phyloP scores from a whole-genome alignment of 2,888 invertebrate genomes.

The Nomada lathburiana region DNA sequence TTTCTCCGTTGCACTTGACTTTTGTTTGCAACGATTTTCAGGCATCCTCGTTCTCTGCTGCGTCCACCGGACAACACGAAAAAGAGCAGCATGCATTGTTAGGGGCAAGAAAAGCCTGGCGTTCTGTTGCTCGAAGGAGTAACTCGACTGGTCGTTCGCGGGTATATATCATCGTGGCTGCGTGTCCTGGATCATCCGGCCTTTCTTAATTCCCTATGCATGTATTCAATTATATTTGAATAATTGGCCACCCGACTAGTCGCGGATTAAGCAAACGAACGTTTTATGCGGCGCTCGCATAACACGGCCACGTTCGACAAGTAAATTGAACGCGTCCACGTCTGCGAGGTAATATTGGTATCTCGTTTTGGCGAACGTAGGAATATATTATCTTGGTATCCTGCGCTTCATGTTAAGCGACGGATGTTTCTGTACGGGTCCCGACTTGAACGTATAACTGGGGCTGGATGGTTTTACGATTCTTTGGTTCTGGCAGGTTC shows the following conservation, averaged over 20 bases:
- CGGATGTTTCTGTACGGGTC: not conserved
- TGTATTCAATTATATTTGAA: slow-evolving; percentile 75
- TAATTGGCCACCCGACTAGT: slow-evolving; percentile 69
- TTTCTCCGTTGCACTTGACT: slow-evolving; percentile 31
- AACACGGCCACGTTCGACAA: not conserved
- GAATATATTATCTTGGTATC: not conserved
- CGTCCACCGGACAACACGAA: slow-evolving; percentile 27
- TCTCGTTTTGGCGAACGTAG: not conserved
- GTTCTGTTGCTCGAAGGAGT: slow-evolving; percentile 40
- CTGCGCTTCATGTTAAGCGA: not conserved
- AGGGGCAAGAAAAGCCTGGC: slow-evolving; percentile 61
- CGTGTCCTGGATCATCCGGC: slow-evolving; percentile 47
- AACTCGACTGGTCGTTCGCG: slow-evolving; percentile 57
- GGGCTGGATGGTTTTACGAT: not conserved
- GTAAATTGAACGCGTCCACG: slow-evolving; percentile 28
- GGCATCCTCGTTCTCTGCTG: slow-evolving; percentile 28
- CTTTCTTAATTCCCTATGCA: slow-evolving; percentile 65
- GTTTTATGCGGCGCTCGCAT: slow-evolving; percentile 33
- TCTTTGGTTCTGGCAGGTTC: not conserved
- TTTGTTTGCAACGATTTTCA: slow-evolving; percentile 54
- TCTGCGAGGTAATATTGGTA: not conserved
- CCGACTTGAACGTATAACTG: not conserved
- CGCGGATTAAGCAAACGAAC: slow-evolving; percentile 61
- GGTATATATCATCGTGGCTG: slow-evolving; percentile 50
- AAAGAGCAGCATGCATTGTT: slow-evolving; percentile 51